phyloP scores from a whole-genome alignment of 1,140 invertebrate genomes.

The Cotesia typhae region DNA sequence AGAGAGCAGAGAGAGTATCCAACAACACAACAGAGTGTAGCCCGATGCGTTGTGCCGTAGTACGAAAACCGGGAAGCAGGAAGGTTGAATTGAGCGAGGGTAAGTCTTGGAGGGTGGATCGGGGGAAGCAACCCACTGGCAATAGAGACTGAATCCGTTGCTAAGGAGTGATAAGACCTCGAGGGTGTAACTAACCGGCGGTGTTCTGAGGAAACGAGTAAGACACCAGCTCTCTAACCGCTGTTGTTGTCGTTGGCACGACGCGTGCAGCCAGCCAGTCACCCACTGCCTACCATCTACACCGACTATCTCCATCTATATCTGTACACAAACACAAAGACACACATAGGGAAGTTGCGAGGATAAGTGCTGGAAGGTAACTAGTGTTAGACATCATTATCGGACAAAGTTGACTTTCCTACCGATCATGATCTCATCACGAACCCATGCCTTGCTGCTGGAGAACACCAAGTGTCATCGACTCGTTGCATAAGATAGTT shows the following conservation, averaged over 20 bases:
- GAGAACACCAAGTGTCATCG: slow-evolving; percentile 18
- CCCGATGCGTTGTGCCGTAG: neutral
- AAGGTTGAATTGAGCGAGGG: slow-evolving; percentile 16
- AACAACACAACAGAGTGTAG: too few relatives aligned
- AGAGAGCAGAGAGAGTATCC: neutral
- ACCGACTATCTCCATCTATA: too few relatives aligned
- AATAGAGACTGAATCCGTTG: slow-evolving; percentile 29
- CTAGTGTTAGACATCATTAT: slow-evolving; percentile 19
- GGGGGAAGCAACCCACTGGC: neutral
- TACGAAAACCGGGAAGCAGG: neutral
- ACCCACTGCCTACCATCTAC: too few relatives aligned
- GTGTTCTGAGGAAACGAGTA: slow-evolving; percentile 3
- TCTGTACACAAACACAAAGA: too few relatives aligned
- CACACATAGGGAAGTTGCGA: neutral
- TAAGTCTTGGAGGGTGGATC: slow-evolving; percentile 9
- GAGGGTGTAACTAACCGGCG: slow-evolving; percentile 32
- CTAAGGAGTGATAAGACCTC: slow-evolving; percentile 32
- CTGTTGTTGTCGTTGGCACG: slow-evolving; percentile 3
- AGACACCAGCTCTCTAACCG: slow-evolving; percentile 3
- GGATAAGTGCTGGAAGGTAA: neutral
- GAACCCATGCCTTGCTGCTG: neutral
- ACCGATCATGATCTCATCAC: slow-evolving; percentile 25
- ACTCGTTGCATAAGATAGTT: slow-evolving; percentile 12
- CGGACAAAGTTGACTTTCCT: slow-evolving; percentile 24
- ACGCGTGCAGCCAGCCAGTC: slow-evolving; percentile 15